These are phyloP conservation scores for Cololabis saira DNA, from an alignment of 2,113 vertebrate genomes.

Conservation along the genomic window DNA sequence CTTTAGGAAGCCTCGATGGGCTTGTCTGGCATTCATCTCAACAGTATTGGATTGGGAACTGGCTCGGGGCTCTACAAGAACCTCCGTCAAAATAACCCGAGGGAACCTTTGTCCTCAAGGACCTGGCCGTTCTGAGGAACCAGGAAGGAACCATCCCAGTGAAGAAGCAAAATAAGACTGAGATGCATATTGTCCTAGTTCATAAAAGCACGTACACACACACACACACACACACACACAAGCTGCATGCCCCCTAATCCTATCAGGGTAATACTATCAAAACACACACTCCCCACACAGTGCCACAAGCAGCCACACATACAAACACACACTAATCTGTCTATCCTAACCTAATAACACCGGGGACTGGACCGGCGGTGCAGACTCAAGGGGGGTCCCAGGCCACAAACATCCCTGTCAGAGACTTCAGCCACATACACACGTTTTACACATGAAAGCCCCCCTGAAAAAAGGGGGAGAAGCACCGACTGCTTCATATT, in stretches of 20 bases:
- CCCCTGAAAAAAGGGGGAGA: constrained; percentile 46
- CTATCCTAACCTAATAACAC: constrained; percentile 57
- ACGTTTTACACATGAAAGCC: constrained; percentile 41
- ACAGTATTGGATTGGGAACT: constrained; percentile 1
- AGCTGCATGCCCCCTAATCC: constrained; percentile 26
- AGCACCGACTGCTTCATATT: constrained; percentile 82
- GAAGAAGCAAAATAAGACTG: not conserved
- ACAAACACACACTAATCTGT: constrained; percentile 45
- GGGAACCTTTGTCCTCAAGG: not conserved
- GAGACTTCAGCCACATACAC: constrained; percentile 36
- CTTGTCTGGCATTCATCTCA: constrained; percentile 17
- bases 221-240: no score
- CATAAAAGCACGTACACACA: no score
- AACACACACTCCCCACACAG: constrained; percentile 42
- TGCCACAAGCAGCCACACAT: constrained; percentile 24
- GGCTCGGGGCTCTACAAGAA: not conserved
- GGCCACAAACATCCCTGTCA: constrained; percentile 38
- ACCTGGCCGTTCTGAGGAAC: not conserved
- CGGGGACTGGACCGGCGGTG: constrained; percentile 49
- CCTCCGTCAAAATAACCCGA: constrained; percentile 3
- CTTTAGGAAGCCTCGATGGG: constrained; percentile 6
- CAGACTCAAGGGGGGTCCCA: constrained; percentile 43
- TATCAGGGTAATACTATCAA: constrained; percentile 53
- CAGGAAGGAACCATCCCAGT: not conserved
- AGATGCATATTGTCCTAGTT: not conserved